These are phyloP conservation scores for Embidobia sp. DNA, from an alignment of 2,888 invertebrate genomes.

Conservation along the genomic window DNA sequence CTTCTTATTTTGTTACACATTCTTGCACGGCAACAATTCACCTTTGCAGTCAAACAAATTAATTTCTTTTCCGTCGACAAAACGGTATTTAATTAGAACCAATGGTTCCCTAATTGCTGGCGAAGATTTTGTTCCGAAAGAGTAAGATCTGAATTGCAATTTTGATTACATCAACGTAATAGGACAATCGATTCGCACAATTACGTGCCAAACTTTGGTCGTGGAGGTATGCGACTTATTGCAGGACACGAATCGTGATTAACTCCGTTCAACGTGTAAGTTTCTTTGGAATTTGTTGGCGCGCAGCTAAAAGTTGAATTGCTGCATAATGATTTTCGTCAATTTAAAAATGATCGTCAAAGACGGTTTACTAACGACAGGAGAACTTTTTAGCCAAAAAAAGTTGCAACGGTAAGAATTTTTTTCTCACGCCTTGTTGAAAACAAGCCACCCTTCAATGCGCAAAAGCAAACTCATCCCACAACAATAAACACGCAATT, in stretches of 20 bases:
- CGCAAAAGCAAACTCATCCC: too few species aligned
- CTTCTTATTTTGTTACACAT: slow-evolving; percentile 40
- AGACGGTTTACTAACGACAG: too few species aligned
- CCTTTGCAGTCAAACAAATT: slow-evolving; percentile 7
- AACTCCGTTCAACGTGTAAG: slow-evolving; percentile 72
- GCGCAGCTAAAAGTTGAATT: too few species aligned
- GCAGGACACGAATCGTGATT: slow-evolving; percentile 72
- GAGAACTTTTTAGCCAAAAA: too few species aligned
- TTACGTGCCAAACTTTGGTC: slow-evolving; percentile 68
- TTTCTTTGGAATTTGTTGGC: slow-evolving; percentile 71
- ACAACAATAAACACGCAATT: too few species aligned
- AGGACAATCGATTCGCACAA: slow-evolving; percentile 44
- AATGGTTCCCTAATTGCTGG: slow-evolving; percentile 31
- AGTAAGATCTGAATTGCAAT: slow-evolving; percentile 27
- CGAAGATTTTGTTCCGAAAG: slow-evolving; percentile 13
- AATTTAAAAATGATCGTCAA: too few species aligned
- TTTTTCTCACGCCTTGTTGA: too few species aligned
- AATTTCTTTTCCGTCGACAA: slow-evolving; percentile 1
- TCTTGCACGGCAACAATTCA: slow-evolving; percentile 1
- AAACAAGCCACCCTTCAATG: too few species aligned
- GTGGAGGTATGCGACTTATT: slow-evolving; percentile 74
- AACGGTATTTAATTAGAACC: slow-evolving; percentile 28
- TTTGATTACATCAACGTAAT: slow-evolving; percentile 38
- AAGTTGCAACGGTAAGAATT: too few species aligned
- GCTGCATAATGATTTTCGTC: too few species aligned